Evolutionary conservation across 2,797 vertebrate species (phyloP), one percentile per base, ranked within the genome.

Genomic region (Catostomus latipinnis): DNA sequence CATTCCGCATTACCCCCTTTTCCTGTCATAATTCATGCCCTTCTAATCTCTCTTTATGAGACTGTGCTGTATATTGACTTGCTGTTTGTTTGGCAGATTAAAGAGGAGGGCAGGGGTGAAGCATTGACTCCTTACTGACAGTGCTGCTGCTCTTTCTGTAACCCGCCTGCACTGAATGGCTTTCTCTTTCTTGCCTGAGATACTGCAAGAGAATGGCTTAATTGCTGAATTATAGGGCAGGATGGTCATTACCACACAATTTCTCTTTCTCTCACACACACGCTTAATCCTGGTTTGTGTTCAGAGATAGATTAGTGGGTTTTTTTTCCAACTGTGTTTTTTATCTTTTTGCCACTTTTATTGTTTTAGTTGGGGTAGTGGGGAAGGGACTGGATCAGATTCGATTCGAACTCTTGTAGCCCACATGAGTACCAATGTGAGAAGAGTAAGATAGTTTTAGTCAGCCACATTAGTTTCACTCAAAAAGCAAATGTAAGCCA

Each of bases 81-180:
- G 11, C 71, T 61, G 49, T 81, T 18, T 74, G 67, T 83, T 67
- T 70, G 62, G 68, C 77, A 72, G 77, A 82, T 69, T 56, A 58
- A 72, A 81, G 66, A 52, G 54, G 68, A 46, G 56, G 12, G 8
- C 56, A 1, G 57, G 70, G 57, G 79, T 43, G 7, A 45, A 65
- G 81, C 78, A 85, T 87, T 81, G 83, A 85, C 85, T 70, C 45
- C 0, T 34, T 34, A 34, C 34, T 34, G 34, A 34, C 4, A 4
- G 34, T 34, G 34, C 34, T 34, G 34, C 34, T 34, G 34, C 34
- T 34, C 34, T 34, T 34, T 34, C 34, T 34, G 34, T 34, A 34
- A 34, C 22, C 22, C 22, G 22, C 22, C 22, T 22, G 22, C 22
- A 1, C 22, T 22, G 4, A 34, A 34, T 34, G 34, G 34, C 34